phyloP scores from a whole-genome alignment of 2,113 vertebrate genomes.

The Thomomys bottae region DNA sequence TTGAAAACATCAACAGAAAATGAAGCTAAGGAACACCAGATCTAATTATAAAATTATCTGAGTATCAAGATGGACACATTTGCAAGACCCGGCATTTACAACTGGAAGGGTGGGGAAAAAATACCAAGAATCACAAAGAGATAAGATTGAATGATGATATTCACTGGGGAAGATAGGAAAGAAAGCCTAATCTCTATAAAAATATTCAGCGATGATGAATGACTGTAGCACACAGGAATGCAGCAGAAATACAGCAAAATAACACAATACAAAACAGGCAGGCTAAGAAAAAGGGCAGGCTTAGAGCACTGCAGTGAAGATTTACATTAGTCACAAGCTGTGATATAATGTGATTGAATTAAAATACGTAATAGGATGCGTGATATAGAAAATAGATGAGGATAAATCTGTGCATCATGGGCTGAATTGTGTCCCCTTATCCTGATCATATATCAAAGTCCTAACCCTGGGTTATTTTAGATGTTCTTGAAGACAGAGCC shows the following conservation, averaged over 20 bases:
- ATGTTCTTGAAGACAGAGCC: background rate
- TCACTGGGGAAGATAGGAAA: slow-evolving; percentile 44
- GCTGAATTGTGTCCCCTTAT: background rate
- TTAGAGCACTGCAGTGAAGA: background rate
- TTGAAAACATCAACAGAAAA: slow-evolving; percentile 54
- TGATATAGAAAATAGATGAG: background rate
- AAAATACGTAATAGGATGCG: background rate
- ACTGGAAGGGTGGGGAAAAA: slow-evolving; percentile 17
- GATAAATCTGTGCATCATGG: background rate
- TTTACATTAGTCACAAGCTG: background rate
- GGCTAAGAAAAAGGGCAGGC: background rate
- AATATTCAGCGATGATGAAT: slow-evolving; percentile 62
- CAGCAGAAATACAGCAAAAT: slow-evolving; percentile 41
- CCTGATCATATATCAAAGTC: background rate
- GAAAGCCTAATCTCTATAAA: slow-evolving; percentile 59
- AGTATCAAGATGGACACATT: slow-evolving; percentile 12
- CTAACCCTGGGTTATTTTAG: background rate
- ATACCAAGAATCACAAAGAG: slow-evolving; percentile 37
- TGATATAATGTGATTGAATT: background rate
- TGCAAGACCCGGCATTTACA: slow-evolving; percentile 26
- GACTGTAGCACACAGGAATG: slow-evolving; percentile 26
- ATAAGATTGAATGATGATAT: slow-evolving; percentile 65
- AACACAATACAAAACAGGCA: background rate
- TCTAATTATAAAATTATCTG: slow-evolving; percentile 53
- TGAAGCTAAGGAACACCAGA: slow-evolving; percentile 18